These are phyloP conservation scores for Danionella cerebrum DNA, from an alignment of 2,113 vertebrate genomes.

Conservation along the genomic window DNA sequence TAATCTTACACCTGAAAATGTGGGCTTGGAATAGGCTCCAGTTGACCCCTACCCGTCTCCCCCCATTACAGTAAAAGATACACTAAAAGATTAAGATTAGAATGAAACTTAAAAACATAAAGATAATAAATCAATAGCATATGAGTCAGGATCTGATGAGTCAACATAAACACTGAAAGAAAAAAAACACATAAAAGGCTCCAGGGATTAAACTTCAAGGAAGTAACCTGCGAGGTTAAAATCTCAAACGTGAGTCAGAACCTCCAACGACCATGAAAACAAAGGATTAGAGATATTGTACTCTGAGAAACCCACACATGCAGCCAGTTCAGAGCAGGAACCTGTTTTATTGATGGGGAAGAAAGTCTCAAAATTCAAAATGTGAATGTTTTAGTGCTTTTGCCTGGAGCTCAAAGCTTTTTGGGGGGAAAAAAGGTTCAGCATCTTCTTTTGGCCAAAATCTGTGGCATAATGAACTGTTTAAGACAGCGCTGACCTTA, in stretches of 20 bases:
- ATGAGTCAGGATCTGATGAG: too few species aligned
- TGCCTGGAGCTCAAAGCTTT: slow-evolving; percentile 4
- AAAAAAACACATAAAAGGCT: background rate
- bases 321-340: background rate
- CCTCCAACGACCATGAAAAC: slow-evolving; percentile 15
- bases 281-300: background rate
- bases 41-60: too few species aligned
- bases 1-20: too few species aligned
- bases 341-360: slow-evolving; percentile 2
- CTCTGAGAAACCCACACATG: background rate
- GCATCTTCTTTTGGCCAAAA: background rate
- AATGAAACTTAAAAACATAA: too few species aligned
- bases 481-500: slow-evolving; percentile 19
- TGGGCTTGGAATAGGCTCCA: too few species aligned
- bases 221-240: slow-evolving; percentile 35
- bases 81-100: too few species aligned
- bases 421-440: slow-evolving; percentile 28
- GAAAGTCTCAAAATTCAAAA: background rate
- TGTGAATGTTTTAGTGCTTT: background rate
- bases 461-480: slow-evolving; percentile 2
- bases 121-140: too few species aligned
- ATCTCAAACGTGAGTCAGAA: slow-evolving; percentile 39
- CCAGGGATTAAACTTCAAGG: slow-evolving; percentile 13
- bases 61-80: too few species aligned
- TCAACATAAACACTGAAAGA: background rate